Percentiles rank a stretch among this genome's conserved stretches.
These are phyloP conservation scores for Istiophorus platypterus DNA, from an alignment of 2,113 vertebrate genomes.

Conservation along the genomic window DNA sequence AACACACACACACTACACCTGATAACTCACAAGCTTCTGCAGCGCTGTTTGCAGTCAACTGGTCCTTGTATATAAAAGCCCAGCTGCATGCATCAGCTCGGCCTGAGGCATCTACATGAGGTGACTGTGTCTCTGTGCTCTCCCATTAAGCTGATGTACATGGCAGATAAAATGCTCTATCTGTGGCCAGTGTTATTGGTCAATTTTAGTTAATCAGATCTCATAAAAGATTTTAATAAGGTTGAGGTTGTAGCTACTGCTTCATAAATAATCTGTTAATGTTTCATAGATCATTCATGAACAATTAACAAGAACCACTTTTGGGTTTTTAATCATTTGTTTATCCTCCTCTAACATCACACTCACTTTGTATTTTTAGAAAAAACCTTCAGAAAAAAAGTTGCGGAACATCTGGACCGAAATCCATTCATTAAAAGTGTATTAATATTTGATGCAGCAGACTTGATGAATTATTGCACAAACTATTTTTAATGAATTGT, in stretches of 20 bases:
- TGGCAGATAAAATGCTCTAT: neutral
- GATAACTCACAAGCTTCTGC: conserved; percentile 17
- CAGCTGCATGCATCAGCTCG: conserved; percentile 6
- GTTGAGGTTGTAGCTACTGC: no score
- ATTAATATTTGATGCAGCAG: neutral
- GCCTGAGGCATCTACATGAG: conserved; percentile 2
- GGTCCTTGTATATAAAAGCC: conserved; percentile 24
- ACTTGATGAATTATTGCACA: neutral
- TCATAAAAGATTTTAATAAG: neutral
- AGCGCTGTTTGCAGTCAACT: neutral
- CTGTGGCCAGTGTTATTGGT: neutral
- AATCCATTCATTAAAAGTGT: neutral
- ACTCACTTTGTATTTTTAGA: no score
- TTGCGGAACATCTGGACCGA: neutral
- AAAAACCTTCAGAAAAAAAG: neutral
- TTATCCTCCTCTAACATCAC: neutral
- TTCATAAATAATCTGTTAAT: no score
- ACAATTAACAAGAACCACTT: no score
- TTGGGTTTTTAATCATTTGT: neutral
- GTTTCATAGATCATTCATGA: no score
- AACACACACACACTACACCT: no score
- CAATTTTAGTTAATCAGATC: neutral
- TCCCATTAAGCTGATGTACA: neutral
- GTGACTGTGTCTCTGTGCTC: neutral
- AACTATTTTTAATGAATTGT: no score